Conservation (phyloP, 2,113 vertebrate species). For the Xyliphius kryptos region DNA sequence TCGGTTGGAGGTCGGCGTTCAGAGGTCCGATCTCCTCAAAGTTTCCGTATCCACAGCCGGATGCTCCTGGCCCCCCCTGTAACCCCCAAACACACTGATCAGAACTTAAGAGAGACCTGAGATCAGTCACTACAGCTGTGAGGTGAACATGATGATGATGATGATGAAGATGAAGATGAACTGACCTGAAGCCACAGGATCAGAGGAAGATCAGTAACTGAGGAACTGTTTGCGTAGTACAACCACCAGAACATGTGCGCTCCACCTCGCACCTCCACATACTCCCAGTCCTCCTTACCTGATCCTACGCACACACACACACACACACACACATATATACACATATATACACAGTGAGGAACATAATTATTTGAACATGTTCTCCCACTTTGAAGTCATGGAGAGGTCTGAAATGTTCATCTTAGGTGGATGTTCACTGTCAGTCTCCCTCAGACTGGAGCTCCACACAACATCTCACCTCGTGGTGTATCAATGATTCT, state of each 20-base stretch:
- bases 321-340: background rate
- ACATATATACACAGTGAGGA: background rate
- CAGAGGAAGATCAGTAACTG: background rate
- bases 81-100: background rate
- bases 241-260: constrained; percentile 1
- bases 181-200: background rate
- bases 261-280: background rate
- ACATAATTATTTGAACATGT: too few relatives aligned
- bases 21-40: background rate
- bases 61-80: background rate
- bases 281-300: background rate
- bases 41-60: background rate
- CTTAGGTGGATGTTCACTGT: too few relatives aligned
- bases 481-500: too few relatives aligned
- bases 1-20: background rate
- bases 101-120: background rate
- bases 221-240: background rate
- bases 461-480: too few relatives aligned
- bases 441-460: too few relatives aligned
- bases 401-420: too few relatives aligned
- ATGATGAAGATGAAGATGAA: too few relatives aligned
- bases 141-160: too few relatives aligned
- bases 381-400: too few relatives aligned
- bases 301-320: background rate
- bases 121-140: too few relatives aligned